phyloP scores from a whole-genome alignment of 1,140 invertebrate genomes.

The Drosophila insularis region DNA sequence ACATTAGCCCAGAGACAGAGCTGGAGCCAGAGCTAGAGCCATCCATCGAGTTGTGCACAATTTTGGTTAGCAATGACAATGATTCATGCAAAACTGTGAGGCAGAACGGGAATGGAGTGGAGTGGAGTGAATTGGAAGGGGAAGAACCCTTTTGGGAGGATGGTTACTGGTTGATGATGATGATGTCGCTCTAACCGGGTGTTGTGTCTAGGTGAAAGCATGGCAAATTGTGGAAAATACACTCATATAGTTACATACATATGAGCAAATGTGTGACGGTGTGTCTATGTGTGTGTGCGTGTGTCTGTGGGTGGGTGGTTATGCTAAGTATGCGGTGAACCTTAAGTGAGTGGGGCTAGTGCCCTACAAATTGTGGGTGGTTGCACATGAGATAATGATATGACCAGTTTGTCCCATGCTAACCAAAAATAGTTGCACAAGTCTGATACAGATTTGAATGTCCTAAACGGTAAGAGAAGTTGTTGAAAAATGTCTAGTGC shows the following conservation, averaged over 20 bases:
- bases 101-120: background rate
- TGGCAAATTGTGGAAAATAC: slow-evolving; percentile 23
- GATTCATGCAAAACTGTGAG: slow-evolving; percentile 49
- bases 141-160: background rate
- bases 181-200: slow-evolving; percentile 8
- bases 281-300: background rate
- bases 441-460: background rate
- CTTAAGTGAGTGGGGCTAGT: slow-evolving; percentile 10
- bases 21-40: slow-evolving; percentile 18
- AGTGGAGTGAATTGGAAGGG: slow-evolving; percentile 9
- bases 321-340: slow-evolving; percentile 40
- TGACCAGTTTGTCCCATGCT: slow-evolving; percentile 5
- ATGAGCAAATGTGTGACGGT: background rate
- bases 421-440: background rate
- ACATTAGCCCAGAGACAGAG: slow-evolving; percentile 1
- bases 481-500: too few species aligned
- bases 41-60: slow-evolving; percentile 46
- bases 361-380: slow-evolving; percentile 5
- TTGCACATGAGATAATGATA: slow-evolving; percentile 9
- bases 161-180: background rate
- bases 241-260: background rate
- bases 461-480: background rate
- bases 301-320: background rate
- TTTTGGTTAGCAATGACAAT: slow-evolving; percentile 66
- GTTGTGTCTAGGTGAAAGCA: slow-evolving; percentile 24